phyloP scores from a whole-genome alignment of 2,888 invertebrate species.

The Rotaria socialis region DNA sequence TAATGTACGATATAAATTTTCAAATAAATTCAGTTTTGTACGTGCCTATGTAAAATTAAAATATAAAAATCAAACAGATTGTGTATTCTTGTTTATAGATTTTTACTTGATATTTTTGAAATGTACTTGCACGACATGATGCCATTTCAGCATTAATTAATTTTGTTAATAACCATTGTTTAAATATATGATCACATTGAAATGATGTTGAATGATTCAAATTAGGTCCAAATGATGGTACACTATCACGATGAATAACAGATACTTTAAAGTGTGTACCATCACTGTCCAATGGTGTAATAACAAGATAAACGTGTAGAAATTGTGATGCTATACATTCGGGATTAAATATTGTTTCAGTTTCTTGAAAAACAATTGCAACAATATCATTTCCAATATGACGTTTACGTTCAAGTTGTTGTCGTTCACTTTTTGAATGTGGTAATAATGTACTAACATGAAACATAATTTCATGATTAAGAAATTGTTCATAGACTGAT shows the following conservation, averaged over 20 bases:
- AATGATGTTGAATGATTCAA: constrained; percentile 6
- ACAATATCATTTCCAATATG: constrained; percentile 90
- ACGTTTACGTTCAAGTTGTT: constrained; percentile 69
- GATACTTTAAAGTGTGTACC: constrained; percentile 39
- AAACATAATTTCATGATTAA: constrained; percentile 88
- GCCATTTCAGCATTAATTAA: constrained; percentile 45
- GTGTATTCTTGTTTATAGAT: not conserved
- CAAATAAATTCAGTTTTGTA: constrained; percentile 28
- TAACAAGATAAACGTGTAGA: constrained; percentile 90
- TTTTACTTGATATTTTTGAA: constrained; percentile 45
- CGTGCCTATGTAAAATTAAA: not conserved
- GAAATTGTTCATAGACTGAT: constrained; percentile 81
- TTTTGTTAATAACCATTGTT: constrained; percentile 46
- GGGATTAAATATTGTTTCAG: constrained; percentile 87
- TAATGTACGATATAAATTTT: constrained; percentile 9
- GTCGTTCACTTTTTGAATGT: constrained; percentile 76
- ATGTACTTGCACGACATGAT: constrained; percentile 40
- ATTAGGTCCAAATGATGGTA: constrained; percentile 43
- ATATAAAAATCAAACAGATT: no score
- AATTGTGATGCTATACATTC: constrained; percentile 99
- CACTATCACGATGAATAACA: constrained; percentile 37
- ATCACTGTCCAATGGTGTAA: constrained; percentile 69
- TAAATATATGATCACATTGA: constrained; percentile 38
- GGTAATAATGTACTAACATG: constrained; percentile 80
- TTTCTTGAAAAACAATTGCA: constrained; percentile 80